phyloP scores from a whole-genome alignment of 2,888 invertebrate genomes.

The Eupelmus urozonus region DNA sequence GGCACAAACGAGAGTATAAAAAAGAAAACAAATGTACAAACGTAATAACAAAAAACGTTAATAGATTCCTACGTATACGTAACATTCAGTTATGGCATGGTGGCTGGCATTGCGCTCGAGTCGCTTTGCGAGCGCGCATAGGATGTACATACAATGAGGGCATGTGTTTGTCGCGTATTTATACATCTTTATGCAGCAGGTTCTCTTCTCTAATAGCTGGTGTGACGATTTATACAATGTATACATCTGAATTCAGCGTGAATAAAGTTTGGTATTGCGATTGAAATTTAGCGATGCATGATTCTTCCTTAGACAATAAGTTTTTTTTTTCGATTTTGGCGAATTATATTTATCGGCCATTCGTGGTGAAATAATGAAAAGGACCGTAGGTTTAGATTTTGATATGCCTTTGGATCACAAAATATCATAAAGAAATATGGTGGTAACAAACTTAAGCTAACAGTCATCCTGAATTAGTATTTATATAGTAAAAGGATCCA shows the following conservation, averaged over 20 bases:
- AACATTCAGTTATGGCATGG: conserved; percentile 59
- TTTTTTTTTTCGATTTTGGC: background rate
- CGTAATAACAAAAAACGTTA: conserved; percentile 67
- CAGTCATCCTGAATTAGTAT: conserved; percentile 46
- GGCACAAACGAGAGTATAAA: conserved; percentile 59
- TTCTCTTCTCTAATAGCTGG: conserved; percentile 10
- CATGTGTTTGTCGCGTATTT: conserved; percentile 12
- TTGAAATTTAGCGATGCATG: conserved; percentile 20
- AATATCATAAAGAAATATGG: conserved; percentile 27
- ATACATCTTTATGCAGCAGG: conserved; percentile 27
- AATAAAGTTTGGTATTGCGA: conserved; percentile 19
- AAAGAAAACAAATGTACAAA: conserved; percentile 71
- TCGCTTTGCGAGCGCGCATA: conserved; percentile 13
- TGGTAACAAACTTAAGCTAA: conserved; percentile 42
- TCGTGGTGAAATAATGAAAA: conserved; percentile 23
- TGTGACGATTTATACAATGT: conserved; percentile 36
- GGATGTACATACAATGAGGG: conserved; percentile 45
- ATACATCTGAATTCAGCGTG: conserved; percentile 16
- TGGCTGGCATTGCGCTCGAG: conserved; percentile 46
- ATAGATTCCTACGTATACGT: conserved; percentile 52
- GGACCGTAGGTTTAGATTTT: conserved; percentile 22
- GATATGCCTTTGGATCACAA: conserved; percentile 56
- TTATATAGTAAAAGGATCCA: background rate
- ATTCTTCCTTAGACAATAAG: conserved; percentile 22
- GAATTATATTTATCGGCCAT: conserved; percentile 26